Evolutionary conservation across 2,797 vertebrate species (phyloP), one percentile per base, ranked within the genome.

Genomic region (Oreonectes daqikongensis): DNA sequence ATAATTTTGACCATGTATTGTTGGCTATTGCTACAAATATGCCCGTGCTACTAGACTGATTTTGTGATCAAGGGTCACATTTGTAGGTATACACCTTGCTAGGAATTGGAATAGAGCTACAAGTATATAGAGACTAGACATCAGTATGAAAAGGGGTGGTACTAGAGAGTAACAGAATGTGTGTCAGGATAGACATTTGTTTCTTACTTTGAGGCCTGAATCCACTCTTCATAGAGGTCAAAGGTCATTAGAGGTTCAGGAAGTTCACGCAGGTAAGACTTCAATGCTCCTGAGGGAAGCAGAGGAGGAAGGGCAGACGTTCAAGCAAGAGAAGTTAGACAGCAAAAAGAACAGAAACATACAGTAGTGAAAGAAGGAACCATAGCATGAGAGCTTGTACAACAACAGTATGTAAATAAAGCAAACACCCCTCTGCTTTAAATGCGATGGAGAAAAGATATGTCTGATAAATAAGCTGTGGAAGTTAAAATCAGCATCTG

Each of bases 201-300:
- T 15, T 93, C 96, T 96, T 90, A 99, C 98, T 99, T 99, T 83
- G 98, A 99, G 72, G 97, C 98, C 87, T 97, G 96, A 87, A 99
- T 99, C 98, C 98, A 99, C 88, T 99, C 97, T 38, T 99, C 98
- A 40, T 99, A 99, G 82, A 99, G 94, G 87, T 98, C 95, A 42
- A 95, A 96, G 0, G 96, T 97, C 98, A 99, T 98, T 83, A 99
- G 89, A 7, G 98, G 97, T 87, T 99, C 97, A 0, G 98, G 98
- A 85, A 99, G 94, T 90, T 99, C 97, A 65, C 98, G 95, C 84
- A 99, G 95, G 90, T 99, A 99, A 78, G 97, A 99, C 88, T 99
- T 99, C 87, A 99, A 90, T 70, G 98, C 98, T 79, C 98, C 98
- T 99, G 87, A 5, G 77, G 82, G 75, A 84, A 77, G 79, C 68